These are phyloP conservation scores for Harpagus bidentatus DNA, from an alignment of 2,113 vertebrate species.

Conservation along the genomic window DNA sequence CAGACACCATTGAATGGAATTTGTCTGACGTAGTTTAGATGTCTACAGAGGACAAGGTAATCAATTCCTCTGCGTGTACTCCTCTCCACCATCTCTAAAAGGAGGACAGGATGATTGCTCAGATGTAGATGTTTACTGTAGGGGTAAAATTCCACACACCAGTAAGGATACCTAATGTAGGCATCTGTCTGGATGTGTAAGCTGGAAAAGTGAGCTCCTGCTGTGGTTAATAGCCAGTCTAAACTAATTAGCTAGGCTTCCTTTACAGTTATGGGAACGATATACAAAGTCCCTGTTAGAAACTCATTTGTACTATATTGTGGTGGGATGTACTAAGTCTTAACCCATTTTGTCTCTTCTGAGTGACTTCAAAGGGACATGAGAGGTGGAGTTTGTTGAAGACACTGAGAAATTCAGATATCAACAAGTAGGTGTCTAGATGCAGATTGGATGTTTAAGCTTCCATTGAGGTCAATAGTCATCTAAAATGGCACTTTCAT, in stretches of 20 bases:
- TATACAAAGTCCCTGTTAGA: neutral
- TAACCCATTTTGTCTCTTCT: neutral
- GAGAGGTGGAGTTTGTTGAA: neutral
- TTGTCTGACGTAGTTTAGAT: neutral
- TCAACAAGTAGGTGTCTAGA: rapidly evolving
- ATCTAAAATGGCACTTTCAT: neutral
- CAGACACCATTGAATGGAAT: neutral
- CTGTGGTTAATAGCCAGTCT: neutral
- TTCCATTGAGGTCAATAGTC: neutral
- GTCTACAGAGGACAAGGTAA: neutral
- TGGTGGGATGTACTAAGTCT: neutral
- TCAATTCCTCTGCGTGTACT: neutral
- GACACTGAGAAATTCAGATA: neutral
- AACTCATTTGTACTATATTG: neutral
- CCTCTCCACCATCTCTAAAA: neutral
- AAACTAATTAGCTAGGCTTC: neutral
- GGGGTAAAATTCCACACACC: neutral
- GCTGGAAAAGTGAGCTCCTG: neutral
- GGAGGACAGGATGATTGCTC: neutral
- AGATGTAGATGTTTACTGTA: neutral
- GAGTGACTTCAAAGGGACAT: neutral
- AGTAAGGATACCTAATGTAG: neutral
- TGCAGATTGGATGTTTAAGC: neutral
- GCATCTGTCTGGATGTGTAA: neutral
- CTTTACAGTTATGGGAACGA: neutral